Evolutionary conservation across 1,140 invertebrate species (phyloP).

Genomic region (Megathymus violae): DNA sequence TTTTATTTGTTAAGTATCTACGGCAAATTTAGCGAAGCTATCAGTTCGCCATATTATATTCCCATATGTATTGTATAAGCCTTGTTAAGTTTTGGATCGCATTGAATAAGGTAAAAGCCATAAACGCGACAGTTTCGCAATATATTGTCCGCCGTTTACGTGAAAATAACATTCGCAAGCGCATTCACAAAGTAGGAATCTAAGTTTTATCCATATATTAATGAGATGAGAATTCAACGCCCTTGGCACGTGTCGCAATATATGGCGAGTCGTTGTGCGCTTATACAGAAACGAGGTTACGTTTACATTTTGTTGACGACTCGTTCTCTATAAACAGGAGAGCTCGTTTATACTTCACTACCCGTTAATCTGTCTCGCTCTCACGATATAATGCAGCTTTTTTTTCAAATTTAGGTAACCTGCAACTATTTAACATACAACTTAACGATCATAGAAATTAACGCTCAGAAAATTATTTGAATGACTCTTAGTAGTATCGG

Average conservation of each 20-base stretch:
- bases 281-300: conserved; percentile 66
- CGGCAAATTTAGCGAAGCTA: too few relatives aligned
- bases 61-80: too few relatives aligned
- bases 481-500: background rate
- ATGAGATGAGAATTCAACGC: conserved; percentile 55
- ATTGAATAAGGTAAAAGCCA: too few relatives aligned
- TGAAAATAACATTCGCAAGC: background rate
- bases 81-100: too few relatives aligned
- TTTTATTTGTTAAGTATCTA: too few relatives aligned
- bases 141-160: too few relatives aligned
- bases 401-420: conserved; percentile 8
- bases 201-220: conserved; percentile 36
- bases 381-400: conserved; percentile 20
- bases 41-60: too few relatives aligned
- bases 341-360: conserved; percentile 35
- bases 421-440: background rate
- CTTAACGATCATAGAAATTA: background rate
- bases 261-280: conserved; percentile 55
- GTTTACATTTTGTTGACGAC: conserved; percentile 57
- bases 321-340: conserved; percentile 52
- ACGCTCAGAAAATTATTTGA: background rate
- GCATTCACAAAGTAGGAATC: background rate
- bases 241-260: conserved; percentile 53
- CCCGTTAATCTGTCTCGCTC: conserved; percentile 37
- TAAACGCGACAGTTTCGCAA: too few relatives aligned